Percentiles rank a stretch among this genome's conserved stretches.
These are phyloP conservation scores for Callyntrura guangdongensis DNA, from an alignment of 2,888 invertebrate genomes.

Conservation along the genomic window DNA sequence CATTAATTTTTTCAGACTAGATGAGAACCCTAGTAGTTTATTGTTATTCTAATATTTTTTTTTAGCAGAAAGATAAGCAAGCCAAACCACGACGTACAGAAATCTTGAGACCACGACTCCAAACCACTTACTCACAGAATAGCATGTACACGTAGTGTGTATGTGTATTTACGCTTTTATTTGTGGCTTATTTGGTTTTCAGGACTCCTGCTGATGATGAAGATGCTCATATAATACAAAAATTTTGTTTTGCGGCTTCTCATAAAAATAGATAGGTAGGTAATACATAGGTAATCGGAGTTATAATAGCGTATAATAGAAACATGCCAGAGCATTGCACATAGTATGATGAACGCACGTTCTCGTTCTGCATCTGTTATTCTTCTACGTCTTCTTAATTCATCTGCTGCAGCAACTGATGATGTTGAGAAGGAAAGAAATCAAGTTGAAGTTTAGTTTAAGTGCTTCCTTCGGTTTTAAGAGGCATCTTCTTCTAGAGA, in stretches of 20 bases:
- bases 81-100: background rate
- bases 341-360: background rate
- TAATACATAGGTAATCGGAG: background rate
- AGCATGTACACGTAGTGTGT: background rate
- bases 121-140: background rate
- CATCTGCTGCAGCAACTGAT: background rate
- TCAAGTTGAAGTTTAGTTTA: conserved; percentile 61
- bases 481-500: conserved; percentile 28
- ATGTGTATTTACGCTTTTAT: conserved; percentile 11
- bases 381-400: background rate
- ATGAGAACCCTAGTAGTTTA: background rate
- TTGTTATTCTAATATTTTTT: conserved; percentile 16
- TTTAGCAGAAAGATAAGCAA: conserved; percentile 6
- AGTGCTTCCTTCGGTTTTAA: conserved; percentile 44
- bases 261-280: conserved; percentile 20
- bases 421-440: background rate
- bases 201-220: conserved; percentile 41
- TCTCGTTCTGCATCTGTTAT: conserved; percentile 53
- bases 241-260: conserved; percentile 66
- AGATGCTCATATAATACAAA: conserved; percentile 11
- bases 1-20: conserved; percentile 15
- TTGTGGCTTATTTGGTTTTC: conserved; percentile 63
- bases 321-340: background rate
- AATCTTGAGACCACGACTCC: background rate
- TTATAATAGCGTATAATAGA: conserved; percentile 1